Base-by-base conservation (phyloP, 2,888 invertebrate species). In the Xestia c-nigrum region DNA sequence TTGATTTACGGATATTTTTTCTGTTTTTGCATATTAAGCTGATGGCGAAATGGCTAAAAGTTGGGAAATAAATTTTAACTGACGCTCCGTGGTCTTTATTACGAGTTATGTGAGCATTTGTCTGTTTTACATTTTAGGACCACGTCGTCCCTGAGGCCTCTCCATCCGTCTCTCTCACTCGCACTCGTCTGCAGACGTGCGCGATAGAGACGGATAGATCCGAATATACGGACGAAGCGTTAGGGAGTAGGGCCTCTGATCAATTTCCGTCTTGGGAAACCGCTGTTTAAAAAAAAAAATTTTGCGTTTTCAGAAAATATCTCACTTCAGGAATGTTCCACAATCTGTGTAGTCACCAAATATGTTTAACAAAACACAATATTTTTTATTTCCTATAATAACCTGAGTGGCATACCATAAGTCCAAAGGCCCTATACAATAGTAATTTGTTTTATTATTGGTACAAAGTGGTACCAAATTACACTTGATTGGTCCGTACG, bases 391-490 rank as follows among this genome's bases (percentile, higher is more conserved):
- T 12, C 12, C 47, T 47, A 72, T 77, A 78, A 82, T 74, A 83
- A 81, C 78, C 59, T 69, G 75, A 87, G 75, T 78, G 74, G 76
- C 50, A 55, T 72, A 75, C 76, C 72, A 52, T 65, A 75, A 66
- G 83, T 78, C 72, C 78, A 69, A 63, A 80, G 85, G 82, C 85
- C 72, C 72, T 85, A n/a, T n/a, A 89, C 91, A 80, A 85, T 86
- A 89, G 91, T 94, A 95, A 95, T 95, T 96, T 95, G 92, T 95
- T 95, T 94, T 93, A 94, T 94, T 95, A 95, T 95, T 95, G 95
- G 94, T 95, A 93, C 93, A 93, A 90, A 94, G 93, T 96, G 95
- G 95, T 93, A 90, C 92, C 86, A 96, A 96, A 96, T 96, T 95
- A 95, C 93, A 94, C 91, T 94, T 95, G 95, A 96, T 96, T 91